Evolutionary conservation across 2,888 invertebrate species (phyloP).

Genomic region (Odontothrips loti): DNA sequence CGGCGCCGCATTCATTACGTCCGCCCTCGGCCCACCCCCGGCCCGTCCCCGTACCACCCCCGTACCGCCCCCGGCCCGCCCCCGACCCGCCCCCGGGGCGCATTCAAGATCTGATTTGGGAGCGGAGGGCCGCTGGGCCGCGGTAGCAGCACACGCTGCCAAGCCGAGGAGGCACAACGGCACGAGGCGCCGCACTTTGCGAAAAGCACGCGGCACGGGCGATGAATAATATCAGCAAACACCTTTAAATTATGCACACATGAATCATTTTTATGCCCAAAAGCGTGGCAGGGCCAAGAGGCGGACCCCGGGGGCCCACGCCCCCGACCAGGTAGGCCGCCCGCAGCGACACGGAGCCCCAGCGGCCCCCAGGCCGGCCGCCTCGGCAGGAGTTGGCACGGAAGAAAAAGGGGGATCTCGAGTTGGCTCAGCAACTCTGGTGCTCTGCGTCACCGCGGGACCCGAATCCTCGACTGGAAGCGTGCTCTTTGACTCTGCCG

Average conservation of each 20-base stretch:
- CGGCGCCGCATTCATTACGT: background rate
- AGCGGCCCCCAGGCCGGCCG: too few species aligned
- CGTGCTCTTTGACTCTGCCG: too few species aligned
- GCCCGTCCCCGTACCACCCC: background rate
- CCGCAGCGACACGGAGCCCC: too few species aligned
- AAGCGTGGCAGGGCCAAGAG: background rate
- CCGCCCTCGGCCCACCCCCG: background rate
- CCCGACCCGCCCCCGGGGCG: background rate
- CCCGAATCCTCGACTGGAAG: too few species aligned
- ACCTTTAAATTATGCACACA: conserved; percentile 25
- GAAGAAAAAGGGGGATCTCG: too few species aligned
- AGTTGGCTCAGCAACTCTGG: too few species aligned
- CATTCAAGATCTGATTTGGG: conserved; percentile 5
- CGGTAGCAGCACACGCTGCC: background rate
- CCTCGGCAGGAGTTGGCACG: too few species aligned
- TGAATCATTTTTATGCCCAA: conserved; percentile 25
- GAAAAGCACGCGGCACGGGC: background rate
- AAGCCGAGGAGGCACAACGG: background rate
- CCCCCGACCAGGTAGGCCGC: background rate
- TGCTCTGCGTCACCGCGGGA: too few species aligned
- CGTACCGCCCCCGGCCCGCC: background rate
- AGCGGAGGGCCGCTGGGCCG: background rate
- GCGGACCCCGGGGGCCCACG: background rate
- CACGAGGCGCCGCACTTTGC: background rate
- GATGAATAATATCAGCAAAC: conserved; percentile 26